Evolutionary conservation across 1,140 invertebrate genomes (phyloP).

Genomic region (Cardiocondyla obscurior): DNA sequence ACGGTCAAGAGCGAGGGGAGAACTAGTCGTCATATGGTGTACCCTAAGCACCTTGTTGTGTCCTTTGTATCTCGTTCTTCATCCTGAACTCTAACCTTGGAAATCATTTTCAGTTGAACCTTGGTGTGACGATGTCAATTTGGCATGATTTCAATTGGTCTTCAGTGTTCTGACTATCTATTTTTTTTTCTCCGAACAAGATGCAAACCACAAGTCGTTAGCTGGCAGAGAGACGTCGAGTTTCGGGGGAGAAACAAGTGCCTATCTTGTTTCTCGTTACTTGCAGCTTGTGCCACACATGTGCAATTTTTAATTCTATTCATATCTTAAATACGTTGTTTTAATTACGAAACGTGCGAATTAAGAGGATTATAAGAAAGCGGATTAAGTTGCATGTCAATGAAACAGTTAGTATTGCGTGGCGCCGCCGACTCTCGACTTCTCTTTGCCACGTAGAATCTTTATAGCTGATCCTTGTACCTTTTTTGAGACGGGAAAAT

Average conservation of each 20-base stretch:
- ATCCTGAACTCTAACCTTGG: background rate
- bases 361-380: constrained; percentile 23
- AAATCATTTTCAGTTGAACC: background rate
- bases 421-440: background rate
- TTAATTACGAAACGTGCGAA: constrained; percentile 8
- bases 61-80: background rate
- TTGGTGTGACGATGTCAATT: too few species aligned
- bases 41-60: background rate
- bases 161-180: too few species aligned
- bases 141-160: too few species aligned
- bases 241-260: too few species aligned
- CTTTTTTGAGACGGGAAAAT: background rate
- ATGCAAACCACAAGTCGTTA: too few species aligned
- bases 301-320: background rate
- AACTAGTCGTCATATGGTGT: constrained; percentile 26
- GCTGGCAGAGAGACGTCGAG: too few species aligned
- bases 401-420: background rate
- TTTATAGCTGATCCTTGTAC: background rate
- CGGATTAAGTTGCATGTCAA: background rate
- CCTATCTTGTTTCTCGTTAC: background rate
- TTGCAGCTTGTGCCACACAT: background rate
- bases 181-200: too few species aligned
- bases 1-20: background rate
- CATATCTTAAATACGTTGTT: constrained; percentile 1
- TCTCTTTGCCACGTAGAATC: background rate